These are phyloP conservation scores for Acanthornis magna DNA, from an alignment of 2,797 vertebrate genomes.

Conservation along the genomic window DNA sequence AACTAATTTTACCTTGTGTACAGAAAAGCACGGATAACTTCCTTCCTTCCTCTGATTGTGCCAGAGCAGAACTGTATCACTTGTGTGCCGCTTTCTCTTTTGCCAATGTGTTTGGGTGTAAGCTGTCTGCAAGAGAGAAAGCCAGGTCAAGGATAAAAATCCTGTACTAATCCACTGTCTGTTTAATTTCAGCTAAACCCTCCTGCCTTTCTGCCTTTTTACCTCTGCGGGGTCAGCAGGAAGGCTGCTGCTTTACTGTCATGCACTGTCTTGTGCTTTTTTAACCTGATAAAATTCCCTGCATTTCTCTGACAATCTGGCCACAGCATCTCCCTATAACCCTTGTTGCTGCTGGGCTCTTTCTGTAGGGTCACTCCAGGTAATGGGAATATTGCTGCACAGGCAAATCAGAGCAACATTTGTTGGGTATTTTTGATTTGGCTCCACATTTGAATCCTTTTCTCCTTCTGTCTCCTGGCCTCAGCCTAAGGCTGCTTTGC, in stretches of 20 bases:
- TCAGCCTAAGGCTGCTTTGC: background rate
- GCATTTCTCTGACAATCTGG: background rate
- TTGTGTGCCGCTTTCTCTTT: background rate
- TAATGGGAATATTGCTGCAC: background rate
- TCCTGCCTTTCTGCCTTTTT: conserved; percentile 44
- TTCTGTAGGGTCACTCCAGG: background rate
- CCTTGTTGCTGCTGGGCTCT: background rate
- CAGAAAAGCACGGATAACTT: background rate
- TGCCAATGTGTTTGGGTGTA: background rate
- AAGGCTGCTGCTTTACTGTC: background rate
- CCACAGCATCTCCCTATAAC: background rate
- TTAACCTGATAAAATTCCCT: background rate
- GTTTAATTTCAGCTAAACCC: conserved; percentile 68
- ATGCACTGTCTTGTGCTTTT: background rate
- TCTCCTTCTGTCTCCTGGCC: background rate
- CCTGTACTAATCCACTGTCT: conserved; percentile 63
- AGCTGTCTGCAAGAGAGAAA: conserved; percentile 40
- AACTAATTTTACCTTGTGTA: background rate
- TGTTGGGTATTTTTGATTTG: background rate
- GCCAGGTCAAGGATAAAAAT: conserved; percentile 67
- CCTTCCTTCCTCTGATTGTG: background rate
- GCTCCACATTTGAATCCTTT: background rate
- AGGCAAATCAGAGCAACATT: background rate
- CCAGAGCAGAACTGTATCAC: background rate
- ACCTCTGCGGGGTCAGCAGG: conserved; percentile 35